These are phyloP conservation scores for Drosophila arizonae DNA, from an alignment of 1,140 invertebrate genomes.

Conservation along the genomic window DNA sequence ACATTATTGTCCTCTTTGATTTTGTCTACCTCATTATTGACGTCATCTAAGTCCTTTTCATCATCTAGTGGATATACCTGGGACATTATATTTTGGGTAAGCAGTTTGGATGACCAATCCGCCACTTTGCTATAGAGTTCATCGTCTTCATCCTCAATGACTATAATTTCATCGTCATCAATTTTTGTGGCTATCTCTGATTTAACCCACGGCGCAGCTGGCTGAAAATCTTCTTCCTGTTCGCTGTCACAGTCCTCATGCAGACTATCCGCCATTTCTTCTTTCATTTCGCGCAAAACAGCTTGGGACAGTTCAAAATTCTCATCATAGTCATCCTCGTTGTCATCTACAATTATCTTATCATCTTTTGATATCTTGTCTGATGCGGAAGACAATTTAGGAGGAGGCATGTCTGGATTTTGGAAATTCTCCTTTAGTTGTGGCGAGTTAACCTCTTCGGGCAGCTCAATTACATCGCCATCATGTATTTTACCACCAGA, in stretches of 20 bases:
- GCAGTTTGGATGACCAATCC: constrained; percentile 67
- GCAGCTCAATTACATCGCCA: constrained; percentile 57
- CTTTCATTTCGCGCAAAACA: constrained; percentile 64
- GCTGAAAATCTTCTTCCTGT: neutral
- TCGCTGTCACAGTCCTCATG: constrained; percentile 12
- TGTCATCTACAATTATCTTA: neutral
- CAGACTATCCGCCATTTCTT: constrained; percentile 48
- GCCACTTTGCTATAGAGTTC: constrained; percentile 60
- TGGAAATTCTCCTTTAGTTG: neutral
- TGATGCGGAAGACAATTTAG: neutral
- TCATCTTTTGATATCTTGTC: neutral
- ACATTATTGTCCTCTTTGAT: neutral
- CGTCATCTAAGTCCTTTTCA: neutral
- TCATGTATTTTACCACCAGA: constrained; percentile 25
- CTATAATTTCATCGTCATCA: constrained; percentile 48
- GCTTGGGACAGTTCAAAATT: constrained; percentile 53
- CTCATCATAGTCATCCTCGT: constrained; percentile 50
- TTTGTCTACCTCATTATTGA: neutral
- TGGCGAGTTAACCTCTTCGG: neutral
- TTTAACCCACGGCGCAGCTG: constrained; percentile 2
- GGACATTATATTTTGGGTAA: constrained; percentile 59
- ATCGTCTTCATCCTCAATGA: constrained; percentile 56
- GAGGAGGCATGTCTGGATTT: neutral
- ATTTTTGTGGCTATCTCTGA: constrained; percentile 14
- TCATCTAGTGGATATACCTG: constrained; percentile 47